Conservation (phyloP, 2,113 vertebrate species). For the Sander lucioperca region DNA sequence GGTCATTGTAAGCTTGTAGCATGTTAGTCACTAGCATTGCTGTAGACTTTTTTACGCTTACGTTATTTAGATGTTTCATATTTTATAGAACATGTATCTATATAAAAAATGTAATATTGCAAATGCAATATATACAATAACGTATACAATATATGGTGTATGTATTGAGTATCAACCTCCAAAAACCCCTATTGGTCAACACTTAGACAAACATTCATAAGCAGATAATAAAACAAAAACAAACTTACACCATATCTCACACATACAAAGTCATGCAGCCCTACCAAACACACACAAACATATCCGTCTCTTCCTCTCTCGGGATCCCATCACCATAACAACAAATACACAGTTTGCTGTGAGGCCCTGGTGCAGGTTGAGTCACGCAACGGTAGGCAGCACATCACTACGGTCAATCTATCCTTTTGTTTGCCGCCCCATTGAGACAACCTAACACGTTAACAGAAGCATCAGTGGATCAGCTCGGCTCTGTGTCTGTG, state of each 20-base stretch:
- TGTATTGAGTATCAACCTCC: background rate
- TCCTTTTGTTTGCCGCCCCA: slow-evolving; percentile 75
- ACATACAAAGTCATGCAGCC: slow-evolving; percentile 23
- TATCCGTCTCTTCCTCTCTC: slow-evolving; percentile 70
- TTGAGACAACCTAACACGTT: slow-evolving; percentile 75
- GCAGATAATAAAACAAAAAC: background rate
- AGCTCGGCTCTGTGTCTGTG: background rate
- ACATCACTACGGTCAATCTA: slow-evolving; percentile 85
- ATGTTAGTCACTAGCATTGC: background rate
- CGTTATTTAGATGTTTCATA: background rate
- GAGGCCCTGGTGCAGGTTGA: slow-evolving; percentile 80
- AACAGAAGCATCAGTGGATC: slow-evolving; percentile 67
- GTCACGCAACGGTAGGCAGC: slow-evolving; percentile 89
- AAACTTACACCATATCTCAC: background rate
- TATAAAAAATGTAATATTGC: background rate
- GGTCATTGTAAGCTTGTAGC: background rate
- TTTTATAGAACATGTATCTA: background rate
- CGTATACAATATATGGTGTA: background rate
- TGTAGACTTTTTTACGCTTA: too few relatives aligned
- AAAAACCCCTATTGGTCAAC: background rate
- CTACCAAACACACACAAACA: slow-evolving; percentile 53
- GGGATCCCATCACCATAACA: slow-evolving; percentile 81
- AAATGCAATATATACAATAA: background rate
- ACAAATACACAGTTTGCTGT: slow-evolving; percentile 81
- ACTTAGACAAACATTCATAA: background rate